These are phyloP conservation scores for Aleiodes sp. DNA, from an alignment of 1,140 invertebrate species.

Conservation along the genomic window DNA sequence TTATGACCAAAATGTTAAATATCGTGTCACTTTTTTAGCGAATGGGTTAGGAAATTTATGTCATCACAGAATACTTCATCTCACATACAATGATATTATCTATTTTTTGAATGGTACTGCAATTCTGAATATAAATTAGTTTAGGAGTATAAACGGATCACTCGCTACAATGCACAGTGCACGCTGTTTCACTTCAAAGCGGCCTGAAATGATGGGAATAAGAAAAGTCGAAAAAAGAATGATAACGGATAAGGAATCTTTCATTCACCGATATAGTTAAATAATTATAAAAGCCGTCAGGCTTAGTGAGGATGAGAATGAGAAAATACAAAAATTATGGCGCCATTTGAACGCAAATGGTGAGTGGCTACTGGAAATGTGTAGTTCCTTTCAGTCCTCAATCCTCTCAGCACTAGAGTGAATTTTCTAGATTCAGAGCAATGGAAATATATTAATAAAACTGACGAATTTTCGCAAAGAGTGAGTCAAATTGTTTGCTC, in stretches of 20 bases:
- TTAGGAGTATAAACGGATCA: not conserved
- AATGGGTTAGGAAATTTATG: slow-evolving; percentile 27
- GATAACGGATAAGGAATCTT: not conserved
- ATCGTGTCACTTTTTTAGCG: slow-evolving; percentile 24
- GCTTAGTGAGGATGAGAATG: not conserved
- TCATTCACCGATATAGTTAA: not conserved
- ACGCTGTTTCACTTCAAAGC: not conserved
- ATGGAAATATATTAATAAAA: too few relatives aligned
- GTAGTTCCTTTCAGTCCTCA: not conserved
- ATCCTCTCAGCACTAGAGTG: not conserved
- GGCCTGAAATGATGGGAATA: not conserved
- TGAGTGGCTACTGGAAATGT: not conserved
- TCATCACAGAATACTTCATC: not conserved
- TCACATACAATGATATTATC: not conserved
- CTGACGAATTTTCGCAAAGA: too few relatives aligned
- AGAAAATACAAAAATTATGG: not conserved
- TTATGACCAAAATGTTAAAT: slow-evolving; percentile 28
- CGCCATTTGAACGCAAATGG: not conserved
- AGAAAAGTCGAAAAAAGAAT: not conserved
- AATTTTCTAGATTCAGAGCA: too few relatives aligned
- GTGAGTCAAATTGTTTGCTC: not conserved
- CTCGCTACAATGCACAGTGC: slow-evolving; percentile 24
- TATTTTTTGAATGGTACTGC: not conserved
- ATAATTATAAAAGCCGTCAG: not conserved
- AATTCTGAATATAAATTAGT: not conserved